A percentile compares a stretch with the other conserved stretches of the same genome.
phyloP scores from a whole-genome alignment of 2,888 invertebrate genomes.

The Agrenia bidenticulata region DNA sequence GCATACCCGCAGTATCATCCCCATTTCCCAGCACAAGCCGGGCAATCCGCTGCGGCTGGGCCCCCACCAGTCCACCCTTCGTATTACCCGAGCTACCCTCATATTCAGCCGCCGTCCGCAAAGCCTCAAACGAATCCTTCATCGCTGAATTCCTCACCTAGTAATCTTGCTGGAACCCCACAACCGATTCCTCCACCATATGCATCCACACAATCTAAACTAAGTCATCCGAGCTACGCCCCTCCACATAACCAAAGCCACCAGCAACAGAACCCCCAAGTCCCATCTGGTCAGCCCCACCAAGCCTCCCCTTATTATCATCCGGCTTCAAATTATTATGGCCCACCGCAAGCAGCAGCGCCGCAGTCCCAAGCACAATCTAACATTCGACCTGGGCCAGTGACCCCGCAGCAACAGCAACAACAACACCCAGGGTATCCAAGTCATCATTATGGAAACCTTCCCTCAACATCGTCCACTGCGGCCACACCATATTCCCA shows the following conservation, averaged over 20 bases:
- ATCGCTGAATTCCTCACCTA: slow-evolving; percentile 17
- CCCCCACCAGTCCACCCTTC: slow-evolving; percentile 26
- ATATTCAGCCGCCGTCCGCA: slow-evolving; percentile 15
- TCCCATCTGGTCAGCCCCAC: slow-evolving; percentile 22
- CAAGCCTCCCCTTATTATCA: slow-evolving; percentile 11
- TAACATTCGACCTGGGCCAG: not conserved
- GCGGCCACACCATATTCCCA: slow-evolving; percentile 24
- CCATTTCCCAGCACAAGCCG: slow-evolving; percentile 31
- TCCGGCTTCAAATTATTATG: slow-evolving; percentile 19
- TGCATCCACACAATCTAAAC: slow-evolving; percentile 14
- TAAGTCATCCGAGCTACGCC: slow-evolving; percentile 25
- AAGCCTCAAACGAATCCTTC: slow-evolving; percentile 10
- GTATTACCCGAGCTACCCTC: slow-evolving; percentile 31
- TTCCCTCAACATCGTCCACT: slow-evolving; percentile 14
- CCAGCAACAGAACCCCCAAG: not conserved
- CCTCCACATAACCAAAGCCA: slow-evolving; percentile 6
- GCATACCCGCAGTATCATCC: slow-evolving; percentile 41
- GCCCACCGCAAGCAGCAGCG: slow-evolving; percentile 24
- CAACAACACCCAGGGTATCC: slow-evolving; percentile 2
- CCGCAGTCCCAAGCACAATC: slow-evolving; percentile 2
- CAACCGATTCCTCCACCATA: slow-evolving; percentile 25
- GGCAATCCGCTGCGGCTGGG: slow-evolving; percentile 13
- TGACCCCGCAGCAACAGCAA: not conserved
- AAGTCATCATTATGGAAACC: slow-evolving; percentile 5
- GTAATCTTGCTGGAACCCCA: slow-evolving; percentile 11